Evolutionary conservation across 1,140 invertebrate genomes (phyloP), one percentile per base, ranked within the genome.

Genomic region (Drosophila eugracilis): DNA sequence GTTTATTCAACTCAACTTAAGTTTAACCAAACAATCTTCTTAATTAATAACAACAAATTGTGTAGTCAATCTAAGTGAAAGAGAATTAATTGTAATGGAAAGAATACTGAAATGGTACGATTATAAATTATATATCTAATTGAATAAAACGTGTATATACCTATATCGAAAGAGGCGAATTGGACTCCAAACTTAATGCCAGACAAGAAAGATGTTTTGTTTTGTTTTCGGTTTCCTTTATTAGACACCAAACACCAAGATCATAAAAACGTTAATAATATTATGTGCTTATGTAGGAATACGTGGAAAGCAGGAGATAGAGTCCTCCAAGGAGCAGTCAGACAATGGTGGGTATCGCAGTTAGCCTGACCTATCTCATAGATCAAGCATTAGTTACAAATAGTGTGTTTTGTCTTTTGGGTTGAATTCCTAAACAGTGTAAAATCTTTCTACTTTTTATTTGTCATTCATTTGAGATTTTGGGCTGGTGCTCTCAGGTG

Each of bases 21-120:
- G 63, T 80, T 80, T 63, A 80, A 76, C 42, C 58, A 58, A 74
- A 76, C 60, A 75, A 67, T 50, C 47, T 58, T 79, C 76, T 67
- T 59, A 85, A 75, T 47, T 69, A 59, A 58, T 85, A 86, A 86
- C 72, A 59, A 59, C 41, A 24, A 75, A 80, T 45, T 54, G 42
- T 65, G 42, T 85, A 85, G 62, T 85, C 80, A 85, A 80, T 59
- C 41, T 86, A 85, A 85, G 81, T 70, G 86, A 80, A 65, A 47
- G 48, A 79, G 57, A 86, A 54, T 65, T 77, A 80, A 80, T 58
- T 77, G 57, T 80, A 86, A 86, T 57, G 49, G 34, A 73, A 74
- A 50, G 44, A 42, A 44, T 80, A 83, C 63, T 80, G 73, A 85
- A 85, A 85, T 80, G 78, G 81, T 84, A 78, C 45, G 58, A 80